Conservation (phyloP, 2,888 invertebrate genomes). For the Unio pictorum region DNA sequence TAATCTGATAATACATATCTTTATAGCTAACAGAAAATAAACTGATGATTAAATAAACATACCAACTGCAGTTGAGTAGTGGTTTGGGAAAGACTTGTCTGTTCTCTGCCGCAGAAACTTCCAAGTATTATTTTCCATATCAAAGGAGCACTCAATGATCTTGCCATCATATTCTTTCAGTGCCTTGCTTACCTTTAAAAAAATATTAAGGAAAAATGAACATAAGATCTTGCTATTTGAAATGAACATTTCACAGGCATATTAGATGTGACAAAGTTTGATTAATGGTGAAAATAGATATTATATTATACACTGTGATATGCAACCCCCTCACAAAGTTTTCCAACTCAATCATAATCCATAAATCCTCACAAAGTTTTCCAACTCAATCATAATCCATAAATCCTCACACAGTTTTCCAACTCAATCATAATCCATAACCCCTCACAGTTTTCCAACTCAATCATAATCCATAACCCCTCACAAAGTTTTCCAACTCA, state of each 20-base stretch:
- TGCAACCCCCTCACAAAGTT: no score
- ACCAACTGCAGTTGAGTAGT: conserved; percentile 87
- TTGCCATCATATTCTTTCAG: conserved; percentile 88
- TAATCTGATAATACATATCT: neutral
- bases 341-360: no score
- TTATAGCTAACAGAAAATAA: neutral
- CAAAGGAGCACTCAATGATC: conserved; percentile 94
- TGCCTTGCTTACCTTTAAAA: conserved; percentile 77
- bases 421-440: no score
- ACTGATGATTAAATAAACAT: conserved; percentile 16
- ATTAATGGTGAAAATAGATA: neutral
- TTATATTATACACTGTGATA: neutral
- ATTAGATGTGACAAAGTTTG: no score
- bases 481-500: no score
- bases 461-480: no score
- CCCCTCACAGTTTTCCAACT: no score
- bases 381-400: no score
- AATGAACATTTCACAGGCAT: no score
- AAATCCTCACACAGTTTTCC: no score
- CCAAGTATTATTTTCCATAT: conserved; percentile 81
- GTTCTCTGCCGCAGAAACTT: conserved; percentile 94
- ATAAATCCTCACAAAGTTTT: no score
- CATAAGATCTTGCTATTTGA: no score
- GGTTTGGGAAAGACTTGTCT: conserved; percentile 97
- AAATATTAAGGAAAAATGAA: neutral